Base-by-base conservation (phyloP, 2,888 invertebrate genomes). In the Electrophaes corylata region DNA sequence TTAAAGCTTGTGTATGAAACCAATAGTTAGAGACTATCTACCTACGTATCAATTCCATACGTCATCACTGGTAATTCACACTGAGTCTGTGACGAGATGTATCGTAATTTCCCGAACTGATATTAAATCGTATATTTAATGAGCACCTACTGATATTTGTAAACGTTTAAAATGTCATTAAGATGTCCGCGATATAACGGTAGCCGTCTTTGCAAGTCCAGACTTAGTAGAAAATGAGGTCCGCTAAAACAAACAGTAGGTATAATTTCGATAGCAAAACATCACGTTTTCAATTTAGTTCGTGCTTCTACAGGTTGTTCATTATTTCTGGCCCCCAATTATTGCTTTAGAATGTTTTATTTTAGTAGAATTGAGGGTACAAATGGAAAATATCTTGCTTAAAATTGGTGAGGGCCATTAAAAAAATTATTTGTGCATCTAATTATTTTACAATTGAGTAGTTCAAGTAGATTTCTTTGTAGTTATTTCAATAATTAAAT, bases 261-360 rank as follows among this genome's bases (percentile, higher is more conserved):
- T 62, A 64, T 67, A 64, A 65, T 65, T 61, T 65, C 60, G 57
- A 62, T 59, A 54, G 55, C 57, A 64, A 67, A 65, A 67, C 65
- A 70, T 77, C 78, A 78, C 76, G 78, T 76, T 76, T 78, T 71
- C 73, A 75, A 77, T 78, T 75, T 74, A 64, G 60, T 70, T 58
- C 65, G 70, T 66, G 67, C 65, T 65, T 60, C 14, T 41, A 57
- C 43, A 26, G 58, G 66, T 64, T 62, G 64, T 61, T 53, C 35
- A 62, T 66, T 72, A 70, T 71, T 69, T 72, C 59, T 67, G 47
- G 63, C 41, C 39, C 51, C 40, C 60, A 60, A 65, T 72, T 72
- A 77, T 75, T 71, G 72, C 66, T 70, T 67, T 51, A 43, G 37
- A 44, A 41, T 39, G 35, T 53, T 50, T 60, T 40, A 48, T 60